phyloP scores from a whole-genome alignment of 2,888 invertebrate genomes.

The Cantharis nigra region DNA sequence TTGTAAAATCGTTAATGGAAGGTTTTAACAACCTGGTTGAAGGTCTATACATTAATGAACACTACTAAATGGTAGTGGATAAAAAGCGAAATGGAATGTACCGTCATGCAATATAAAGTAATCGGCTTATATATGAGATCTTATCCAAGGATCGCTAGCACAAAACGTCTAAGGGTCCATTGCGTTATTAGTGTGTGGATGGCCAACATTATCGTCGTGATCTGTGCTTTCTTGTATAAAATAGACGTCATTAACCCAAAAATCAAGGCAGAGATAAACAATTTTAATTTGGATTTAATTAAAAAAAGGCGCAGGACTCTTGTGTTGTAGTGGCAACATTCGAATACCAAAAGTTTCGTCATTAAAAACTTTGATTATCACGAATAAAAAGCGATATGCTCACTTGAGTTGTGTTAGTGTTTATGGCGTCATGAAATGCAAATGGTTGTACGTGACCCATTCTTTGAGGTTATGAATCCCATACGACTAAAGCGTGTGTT shows the following conservation, averaged over 20 bases:
- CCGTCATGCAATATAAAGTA: conserved; percentile 22
- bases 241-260: conserved; percentile 23
- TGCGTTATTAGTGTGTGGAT: conserved; percentile 17
- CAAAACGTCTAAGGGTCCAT: conserved; percentile 21
- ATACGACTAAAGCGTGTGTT: conserved; percentile 21
- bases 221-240: conserved; percentile 22
- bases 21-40: background rate
- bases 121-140: conserved; percentile 22
- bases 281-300: conserved; percentile 11
- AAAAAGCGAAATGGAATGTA: conserved; percentile 22
- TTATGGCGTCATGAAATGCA: conserved; percentile 28
- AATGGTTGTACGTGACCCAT: conserved; percentile 24
- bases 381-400: background rate
- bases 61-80: conserved; percentile 3
- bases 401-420: conserved; percentile 5
- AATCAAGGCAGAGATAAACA: conserved; percentile 19
- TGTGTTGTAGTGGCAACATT: background rate
- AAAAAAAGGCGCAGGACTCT: background rate
- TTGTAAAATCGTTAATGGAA: background rate
- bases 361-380: background rate
- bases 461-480: conserved; percentile 29
- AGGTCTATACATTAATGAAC: background rate
- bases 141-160: conserved; percentile 23
- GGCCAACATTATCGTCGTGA: conserved; percentile 23
- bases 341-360: background rate